Evolutionary conservation across 2,113 vertebrate genomes (phyloP), one percentile per base, ranked within the genome.

Genomic region (Laticauda colubrina): DNA sequence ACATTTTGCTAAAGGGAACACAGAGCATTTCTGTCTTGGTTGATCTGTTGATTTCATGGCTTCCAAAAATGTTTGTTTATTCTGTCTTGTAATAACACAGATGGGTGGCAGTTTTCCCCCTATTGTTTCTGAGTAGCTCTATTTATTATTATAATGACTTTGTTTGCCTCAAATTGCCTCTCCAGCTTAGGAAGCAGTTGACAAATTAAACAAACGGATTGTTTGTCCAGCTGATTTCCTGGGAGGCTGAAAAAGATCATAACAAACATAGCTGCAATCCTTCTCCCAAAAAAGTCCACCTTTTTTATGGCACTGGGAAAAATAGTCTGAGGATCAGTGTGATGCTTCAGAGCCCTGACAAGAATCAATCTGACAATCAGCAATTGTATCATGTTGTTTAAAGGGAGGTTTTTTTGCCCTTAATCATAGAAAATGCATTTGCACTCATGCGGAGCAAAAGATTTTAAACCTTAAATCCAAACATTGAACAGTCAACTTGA

Each of bases 401-500:
- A 0, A 8, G 8, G 48, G 48, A 15, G 26, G 0, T 14, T 87
- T 53, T 93, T 85, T 0, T 90, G 0, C 15, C 48, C 69, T 9
- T 23, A 24, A 90, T 43, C 26, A 14, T 34, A 10, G 0, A 1
- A 15, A 87, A 43, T 86, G 5, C 1, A 7, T 21, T 48, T 56
- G 14, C 10, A 23, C 10, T 26, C 57, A 24, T 26, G 86, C n/a
- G 85, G 45, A 6, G 0, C n/a, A 0, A 85, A 0, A 85, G 18
- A 20, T 29, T 64, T 90, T 5, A 0, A 34, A 86, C 45, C 91
- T 94, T 59, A 89, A 57, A n/a, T 2, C 0, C 39, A 92, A 87
- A 88, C 48, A 5, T 21, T 0, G 23, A 56, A 43, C 14, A 0
- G 2, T 2, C 34, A 59, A 20, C 21, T 56, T 87, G 39, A 93